A percentile compares a stretch with the other conserved stretches of the same genome.
These are phyloP conservation scores for Ceuthmochares aereus DNA, from an alignment of 2,113 vertebrate species.

Conservation along the genomic window DNA sequence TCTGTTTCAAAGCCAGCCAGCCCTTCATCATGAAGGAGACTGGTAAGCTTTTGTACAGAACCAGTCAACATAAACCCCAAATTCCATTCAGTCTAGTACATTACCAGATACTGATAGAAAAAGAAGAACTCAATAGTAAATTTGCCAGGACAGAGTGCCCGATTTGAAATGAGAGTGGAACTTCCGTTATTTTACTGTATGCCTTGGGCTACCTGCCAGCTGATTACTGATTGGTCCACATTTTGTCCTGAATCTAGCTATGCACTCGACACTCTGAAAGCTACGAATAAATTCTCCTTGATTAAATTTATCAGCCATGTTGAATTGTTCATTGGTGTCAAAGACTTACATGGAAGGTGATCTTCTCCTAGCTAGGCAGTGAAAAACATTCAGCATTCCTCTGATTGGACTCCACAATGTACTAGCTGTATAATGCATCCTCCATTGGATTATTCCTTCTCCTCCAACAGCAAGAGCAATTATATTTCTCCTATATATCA, in stretches of 20 bases:
- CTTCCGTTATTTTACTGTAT: neutral
- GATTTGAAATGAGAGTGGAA: neutral
- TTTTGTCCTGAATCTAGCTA: neutral
- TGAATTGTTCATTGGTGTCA: neutral
- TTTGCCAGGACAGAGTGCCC: neutral
- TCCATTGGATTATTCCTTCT: neutral
- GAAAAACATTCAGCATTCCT: neutral
- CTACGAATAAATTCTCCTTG: neutral
- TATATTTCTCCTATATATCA: neutral
- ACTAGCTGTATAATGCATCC: neutral
- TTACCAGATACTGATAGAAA: neutral
- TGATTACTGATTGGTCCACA: neutral
- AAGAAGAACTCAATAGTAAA: neutral
- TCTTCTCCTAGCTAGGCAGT: neutral
- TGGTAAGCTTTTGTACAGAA: neutral
- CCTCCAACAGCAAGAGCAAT: neutral
- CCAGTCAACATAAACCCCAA: neutral
- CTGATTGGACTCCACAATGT: neutral
- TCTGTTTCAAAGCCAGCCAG: neutral
- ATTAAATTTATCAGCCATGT: neutral
- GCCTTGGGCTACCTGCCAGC: neutral
- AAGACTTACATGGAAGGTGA: neutral
- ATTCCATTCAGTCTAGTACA: neutral
- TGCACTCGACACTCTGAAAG: neutral
- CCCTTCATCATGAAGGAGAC: neutral